Base-by-base conservation (phyloP, 2,797 vertebrate genomes). In the Squalus acanthias region DNA sequence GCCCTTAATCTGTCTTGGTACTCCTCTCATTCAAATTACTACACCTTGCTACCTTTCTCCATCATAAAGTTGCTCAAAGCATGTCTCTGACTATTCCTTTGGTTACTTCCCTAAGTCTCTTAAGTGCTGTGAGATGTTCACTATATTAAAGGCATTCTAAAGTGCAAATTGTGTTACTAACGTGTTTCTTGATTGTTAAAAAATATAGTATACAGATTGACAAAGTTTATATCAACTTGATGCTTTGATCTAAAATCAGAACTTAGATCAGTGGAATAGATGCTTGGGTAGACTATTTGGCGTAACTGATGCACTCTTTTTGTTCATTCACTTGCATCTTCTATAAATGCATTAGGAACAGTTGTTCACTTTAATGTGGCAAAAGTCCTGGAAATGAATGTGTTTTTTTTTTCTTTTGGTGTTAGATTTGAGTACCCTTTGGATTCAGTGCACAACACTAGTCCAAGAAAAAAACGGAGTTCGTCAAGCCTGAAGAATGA, bases 401-500 rank as follows among this genome's bases (percentile, higher is more conserved):
- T 53, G 8, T 26, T 70, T 53, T 72, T 26, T 89, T 65, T 74
- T 76, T 69, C 29, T 95, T 70, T 74, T 46, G n/a, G 15, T 57
- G 15, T 72, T 95, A 95, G 94, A 26, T 99, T 99, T 97, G 99
- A 99, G 97, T 98, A 97, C 96, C 98, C 98, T 96, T 98, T 97
- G 60, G 97, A 97, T 13, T 97, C 98, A 92, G 94, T 72, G 50
- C 70, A 95, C 53, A 74, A 74, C 70, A 95, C 94, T 33, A 98
- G 98, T 50, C 98, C 98, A 0, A 98, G 97, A 96, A 99, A 98
- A 97, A 98, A 96, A 91, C 97, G 97, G 60, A 96, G 76, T 85
- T 98, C 98, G 0, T 96, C 96, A 0, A 97, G 97, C 82, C 97
- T 97, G 65, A 98, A 98, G 97, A 97, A 97, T 96, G 98, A 98